Base-by-base conservation (phyloP, 2,797 vertebrate species). In the Pipistrellus kuhlii region DNA sequence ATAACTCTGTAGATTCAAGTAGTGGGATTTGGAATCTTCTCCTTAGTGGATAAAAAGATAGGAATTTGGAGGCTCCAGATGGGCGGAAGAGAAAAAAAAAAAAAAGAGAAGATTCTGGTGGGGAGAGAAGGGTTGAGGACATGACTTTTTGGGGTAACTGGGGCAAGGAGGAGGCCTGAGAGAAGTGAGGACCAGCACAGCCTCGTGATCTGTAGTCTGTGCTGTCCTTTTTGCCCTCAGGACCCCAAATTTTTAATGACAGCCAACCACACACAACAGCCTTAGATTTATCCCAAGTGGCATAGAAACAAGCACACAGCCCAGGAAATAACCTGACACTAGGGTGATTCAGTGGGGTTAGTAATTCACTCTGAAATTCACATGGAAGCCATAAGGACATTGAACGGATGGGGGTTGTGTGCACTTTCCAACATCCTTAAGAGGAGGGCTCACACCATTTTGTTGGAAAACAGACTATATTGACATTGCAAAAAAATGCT, bases 401-500 rank as follows among this genome's bases (percentile, higher is more conserved):
- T 11, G 18, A 11, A 18, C 3, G 1, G 3, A 1, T 69, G 30
- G 5, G 18, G 27, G 27, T 9, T 4, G n/a, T 9, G 4, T 21
- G 21, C 30, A 13, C 13, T 11, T 72, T 20, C 21, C 32, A 8
- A 6, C 53, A 15, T 48, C 6, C 13, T 46, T 72, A 48, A 11
- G 27, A 80, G 57, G 48, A 32, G 13, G 41, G 11, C 1, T 64
- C 11, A 14, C 1, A 32, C 17, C n/a, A 2, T 46, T 44, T 48
- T 21, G 15, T 46, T 21, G 12, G n/a, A 71, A 91, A 78, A 68
- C 12, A 75, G 12, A 68, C n/a, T 41, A 9, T 3, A 57, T 55
- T 8, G 32, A 44, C 77, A 51, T 44, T 66, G 4, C 8, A 57
- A 46, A 51, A 51, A 51, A 69, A 51, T 14, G 8, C 5, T 51